Conservation (phyloP, 2,888 invertebrate genomes). For the Alloplasta piceator region DNA sequence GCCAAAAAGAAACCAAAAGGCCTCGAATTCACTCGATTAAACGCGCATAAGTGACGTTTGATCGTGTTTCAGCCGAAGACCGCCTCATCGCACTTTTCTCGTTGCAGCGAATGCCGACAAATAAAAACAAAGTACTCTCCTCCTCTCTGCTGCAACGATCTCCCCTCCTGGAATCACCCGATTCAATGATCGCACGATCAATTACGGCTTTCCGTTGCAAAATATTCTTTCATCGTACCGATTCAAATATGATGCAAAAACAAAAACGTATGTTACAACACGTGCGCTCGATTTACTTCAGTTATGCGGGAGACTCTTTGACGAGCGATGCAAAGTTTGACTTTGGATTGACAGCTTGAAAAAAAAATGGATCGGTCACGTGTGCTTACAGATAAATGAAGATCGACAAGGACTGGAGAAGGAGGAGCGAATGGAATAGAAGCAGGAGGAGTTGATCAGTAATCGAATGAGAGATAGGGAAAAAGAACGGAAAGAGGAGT, state of each 20-base stretch:
- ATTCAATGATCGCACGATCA: conserved; percentile 52
- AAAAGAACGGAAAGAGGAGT: no score
- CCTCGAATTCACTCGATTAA: no score
- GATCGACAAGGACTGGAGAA: conserved; percentile 1
- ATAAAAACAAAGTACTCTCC: background rate
- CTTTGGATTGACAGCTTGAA: background rate
- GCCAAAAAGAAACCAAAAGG: no score
- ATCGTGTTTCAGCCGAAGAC: background rate
- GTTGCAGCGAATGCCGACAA: conserved; percentile 33
- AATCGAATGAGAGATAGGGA: no score
- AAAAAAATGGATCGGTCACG: background rate
- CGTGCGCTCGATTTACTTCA: conserved; percentile 14
- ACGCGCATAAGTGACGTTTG: no score
- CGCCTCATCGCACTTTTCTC: background rate
- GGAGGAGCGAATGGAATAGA: background rate
- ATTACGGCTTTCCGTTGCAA: conserved; percentile 30
- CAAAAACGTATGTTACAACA: background rate
- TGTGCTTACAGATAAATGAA: conserved; percentile 10
- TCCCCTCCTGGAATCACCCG: conserved; percentile 11
- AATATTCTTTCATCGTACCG: conserved; percentile 32
- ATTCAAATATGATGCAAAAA: background rate
- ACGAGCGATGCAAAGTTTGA: background rate
- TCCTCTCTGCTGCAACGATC: background rate
- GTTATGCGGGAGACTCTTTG: conserved; percentile 6
- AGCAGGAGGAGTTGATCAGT: no score